phyloP scores from a whole-genome alignment of 2,113 vertebrate species.

The Heterotis niloticus region DNA sequence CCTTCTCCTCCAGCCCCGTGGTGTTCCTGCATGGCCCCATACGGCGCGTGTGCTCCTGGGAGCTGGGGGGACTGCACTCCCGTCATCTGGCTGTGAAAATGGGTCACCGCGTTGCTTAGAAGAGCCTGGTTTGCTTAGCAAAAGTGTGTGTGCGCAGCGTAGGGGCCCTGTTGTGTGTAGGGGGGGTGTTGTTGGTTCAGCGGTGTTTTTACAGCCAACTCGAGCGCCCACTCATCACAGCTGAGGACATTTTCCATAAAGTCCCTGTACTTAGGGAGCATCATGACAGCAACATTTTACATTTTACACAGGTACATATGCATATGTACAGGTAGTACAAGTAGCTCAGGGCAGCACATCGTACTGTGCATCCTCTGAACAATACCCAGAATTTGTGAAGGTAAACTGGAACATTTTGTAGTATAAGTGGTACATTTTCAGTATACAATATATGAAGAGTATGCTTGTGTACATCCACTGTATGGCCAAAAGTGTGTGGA shows the following conservation, averaged over 20 bases:
- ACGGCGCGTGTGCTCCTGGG: not conserved
- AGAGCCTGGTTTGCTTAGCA: not conserved
- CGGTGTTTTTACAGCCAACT: conserved; percentile 12
- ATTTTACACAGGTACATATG: not conserved
- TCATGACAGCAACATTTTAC: not conserved
- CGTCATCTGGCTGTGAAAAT: conserved; percentile 3
- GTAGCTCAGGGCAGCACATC: not conserved
- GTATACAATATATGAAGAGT: no score
- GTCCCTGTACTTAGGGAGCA: not conserved
- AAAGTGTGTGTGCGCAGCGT: not conserved
- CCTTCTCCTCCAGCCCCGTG: not conserved
- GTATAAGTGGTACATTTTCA: no score
- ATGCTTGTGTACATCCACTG: no score
- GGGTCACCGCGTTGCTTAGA: conserved; percentile 6
- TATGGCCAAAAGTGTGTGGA: no score
- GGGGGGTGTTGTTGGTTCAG: not conserved
- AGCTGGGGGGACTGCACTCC: not conserved
- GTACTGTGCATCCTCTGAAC: not conserved
- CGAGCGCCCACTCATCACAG: not conserved
- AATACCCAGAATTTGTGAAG: no score
- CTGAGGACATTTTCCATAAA: not conserved
- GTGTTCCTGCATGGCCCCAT: not conserved
- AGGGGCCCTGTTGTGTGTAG: not conserved
- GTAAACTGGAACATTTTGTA: no score
- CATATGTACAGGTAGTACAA: not conserved